Conservation (phyloP, 1,140 invertebrate species). For the Catajapyx aquilonaris region DNA sequence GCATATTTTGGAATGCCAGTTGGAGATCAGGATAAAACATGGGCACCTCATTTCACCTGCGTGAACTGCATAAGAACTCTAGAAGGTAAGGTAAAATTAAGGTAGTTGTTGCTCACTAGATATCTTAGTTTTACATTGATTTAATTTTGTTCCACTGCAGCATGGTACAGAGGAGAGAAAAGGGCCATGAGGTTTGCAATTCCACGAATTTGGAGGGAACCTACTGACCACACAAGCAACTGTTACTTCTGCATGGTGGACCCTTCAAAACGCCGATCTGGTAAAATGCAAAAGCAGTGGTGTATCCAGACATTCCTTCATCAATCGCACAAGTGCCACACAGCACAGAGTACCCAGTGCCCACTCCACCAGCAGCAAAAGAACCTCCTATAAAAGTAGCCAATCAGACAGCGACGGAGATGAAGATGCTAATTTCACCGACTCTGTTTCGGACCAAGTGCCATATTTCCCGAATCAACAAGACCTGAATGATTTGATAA, state of each 20-base stretch:
- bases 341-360: no score
- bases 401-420: no score
- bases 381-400: no score
- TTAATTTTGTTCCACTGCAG: slow-evolving; percentile 8
- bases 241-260: slow-evolving; percentile 14
- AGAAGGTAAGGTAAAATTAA: slow-evolving; percentile 2
- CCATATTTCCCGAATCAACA: no score
- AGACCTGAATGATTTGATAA: no score
- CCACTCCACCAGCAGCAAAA: no score
- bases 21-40: slow-evolving; percentile 6
- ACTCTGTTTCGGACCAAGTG: no score
- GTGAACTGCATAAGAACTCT: slow-evolving; percentile 3
- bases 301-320: slow-evolving; percentile 8
- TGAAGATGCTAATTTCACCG: no score
- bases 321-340: slow-evolving; percentile 4
- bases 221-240: slow-evolving; percentile 12
- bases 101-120: slow-evolving; percentile 2
- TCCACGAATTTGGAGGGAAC: slow-evolving; percentile 13
- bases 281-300: slow-evolving; percentile 10
- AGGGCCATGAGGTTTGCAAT: slow-evolving; percentile 12
- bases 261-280: slow-evolving; percentile 12
- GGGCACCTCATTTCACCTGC: slow-evolving; percentile 4
- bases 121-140: slow-evolving; percentile 1
- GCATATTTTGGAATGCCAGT: slow-evolving; percentile 2
- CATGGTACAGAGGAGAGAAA: slow-evolving; percentile 12